These are phyloP conservation scores for Oryctolagus cuniculus DNA, from an alignment of 2,113 vertebrate genomes.

Conservation along the genomic window mOryCun1.1 NC_091434.1:170846501-170847000, in stretches of 20 bases:
- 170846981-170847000: too few relatives aligned
- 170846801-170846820: neutral
- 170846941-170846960: too few relatives aligned
- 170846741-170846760: neutral
- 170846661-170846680: neutral
- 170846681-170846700: neutral
- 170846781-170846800: neutral
- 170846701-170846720: neutral
- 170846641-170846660: neutral
- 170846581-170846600: neutral
- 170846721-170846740: neutral
- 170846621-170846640: neutral
- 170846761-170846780: conserved; percentile 4
- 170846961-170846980: too few relatives aligned
- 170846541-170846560: neutral
- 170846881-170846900: too few relatives aligned
- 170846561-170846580: neutral
- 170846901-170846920: too few relatives aligned
- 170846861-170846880: too few relatives aligned
- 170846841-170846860: too few relatives aligned
- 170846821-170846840: neutral
- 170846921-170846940: too few relatives aligned
- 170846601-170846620: neutral
- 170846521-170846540: conserved; percentile 49
- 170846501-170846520: neutral